Evolutionary conservation across 2,113 vertebrate genomes (phyloP), one percentile per base, ranked within the genome.

Genomic region (Pica pica): DNA sequence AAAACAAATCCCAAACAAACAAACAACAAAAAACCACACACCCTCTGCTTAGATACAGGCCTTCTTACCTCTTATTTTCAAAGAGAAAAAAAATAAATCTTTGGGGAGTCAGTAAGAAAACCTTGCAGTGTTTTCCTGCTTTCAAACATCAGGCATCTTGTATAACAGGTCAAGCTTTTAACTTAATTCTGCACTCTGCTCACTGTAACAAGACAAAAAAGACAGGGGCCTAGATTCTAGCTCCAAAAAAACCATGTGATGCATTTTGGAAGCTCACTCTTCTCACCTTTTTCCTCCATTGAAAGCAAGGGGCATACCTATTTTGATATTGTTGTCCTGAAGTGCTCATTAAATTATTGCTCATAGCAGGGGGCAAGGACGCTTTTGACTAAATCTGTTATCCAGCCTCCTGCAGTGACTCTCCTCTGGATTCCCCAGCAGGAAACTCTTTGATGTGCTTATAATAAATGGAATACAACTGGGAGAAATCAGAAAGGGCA

Each of bases 381-480:
- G 93, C 94, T 93, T 98, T 97, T 96, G 84, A 93, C 81, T 97
- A 96, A 97, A 96, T 97, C 95, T 98, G 97, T 96, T 97, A 97
- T 92, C 95, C 96, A 96, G 96, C 81, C 95, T 91, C 96, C 92
- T 79, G 95, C 81, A 84, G 97, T 57, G 96, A 93, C 85, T 96
- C 94, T 97, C 68, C 93, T 97, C 94, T 94, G 94, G 77, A 92
- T 94, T 93, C 93, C 94, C 81, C 95, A 96, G 96, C 94, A 97
- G 97, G 97, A 26, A 12, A 90, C 95, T 96, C 91, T 98, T 97
- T 97, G 97, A 98, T 96, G 88, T 89, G 79, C 96, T 96, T 90
- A 95, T 96, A 98, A 96, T 96, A 97, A 98, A 97, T 94, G 95
- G 95, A 97, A 92, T 93, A 97, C 97, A 97, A 97, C 94, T 86